phyloP scores from a whole-genome alignment of 1,140 invertebrate species.

The Ectropis grisescens region DNA sequence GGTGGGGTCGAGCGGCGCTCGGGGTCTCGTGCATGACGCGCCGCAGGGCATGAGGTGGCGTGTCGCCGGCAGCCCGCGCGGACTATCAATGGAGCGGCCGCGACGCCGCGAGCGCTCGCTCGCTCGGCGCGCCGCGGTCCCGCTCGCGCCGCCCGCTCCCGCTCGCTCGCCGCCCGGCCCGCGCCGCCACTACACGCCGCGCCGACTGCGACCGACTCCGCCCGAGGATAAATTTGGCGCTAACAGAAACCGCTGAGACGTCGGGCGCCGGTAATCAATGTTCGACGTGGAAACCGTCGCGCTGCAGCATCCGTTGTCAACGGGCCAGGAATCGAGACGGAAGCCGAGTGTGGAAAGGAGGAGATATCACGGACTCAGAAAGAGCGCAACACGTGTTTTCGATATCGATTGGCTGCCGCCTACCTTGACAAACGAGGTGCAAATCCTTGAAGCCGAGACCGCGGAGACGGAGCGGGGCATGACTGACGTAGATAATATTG shows the following conservation, averaged over 20 bases:
- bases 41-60: slow-evolving; percentile 31
- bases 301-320: slow-evolving; percentile 27
- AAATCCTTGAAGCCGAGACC: too few species aligned
- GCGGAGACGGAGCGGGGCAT: too few species aligned
- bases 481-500: too few species aligned
- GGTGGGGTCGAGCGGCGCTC: slow-evolving; percentile 8
- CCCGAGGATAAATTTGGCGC: slow-evolving; percentile 65
- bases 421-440: too few species aligned
- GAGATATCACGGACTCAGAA: not conserved
- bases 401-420: slow-evolving; percentile 1
- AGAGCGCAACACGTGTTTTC: not conserved
- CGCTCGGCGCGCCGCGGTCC: slow-evolving; percentile 23
- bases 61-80: slow-evolving; percentile 51
- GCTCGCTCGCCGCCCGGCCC: slow-evolving; percentile 31
- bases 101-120: slow-evolving; percentile 9
- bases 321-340: slow-evolving; percentile 13
- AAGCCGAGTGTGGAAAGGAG: slow-evolving; percentile 1
- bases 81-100: slow-evolving; percentile 62
- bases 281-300: slow-evolving; percentile 55
- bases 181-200: too few species aligned
- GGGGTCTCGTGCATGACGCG: slow-evolving; percentile 33
- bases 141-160: slow-evolving; percentile 31
- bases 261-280: slow-evolving; percentile 65
- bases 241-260: slow-evolving; percentile 53
- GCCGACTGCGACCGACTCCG: slow-evolving; percentile 42